A percentile compares a stretch with the other conserved stretches of the same genome.
Conservation (phyloP, 2,888 invertebrate species). For the Dromius quadrimaculatus region DNA sequence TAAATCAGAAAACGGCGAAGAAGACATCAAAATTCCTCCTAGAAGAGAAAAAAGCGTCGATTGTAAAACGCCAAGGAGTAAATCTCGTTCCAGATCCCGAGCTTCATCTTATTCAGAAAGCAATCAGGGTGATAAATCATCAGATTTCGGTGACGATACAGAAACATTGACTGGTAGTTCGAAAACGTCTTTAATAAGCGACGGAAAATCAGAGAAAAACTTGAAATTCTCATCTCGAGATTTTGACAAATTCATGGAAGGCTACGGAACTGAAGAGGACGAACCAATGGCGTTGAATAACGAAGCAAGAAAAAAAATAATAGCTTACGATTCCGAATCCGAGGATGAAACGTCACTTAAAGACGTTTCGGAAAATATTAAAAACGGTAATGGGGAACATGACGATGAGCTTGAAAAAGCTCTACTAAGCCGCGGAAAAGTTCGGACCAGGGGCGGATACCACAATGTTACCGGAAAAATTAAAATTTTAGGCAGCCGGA, state of each 20-base stretch:
- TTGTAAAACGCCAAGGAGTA: constrained; percentile 9
- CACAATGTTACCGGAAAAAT: constrained; percentile 55
- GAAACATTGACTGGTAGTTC: constrained; percentile 28
- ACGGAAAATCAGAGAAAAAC: constrained; percentile 45
- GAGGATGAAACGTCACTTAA: constrained; percentile 38
- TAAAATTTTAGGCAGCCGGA: constrained; percentile 52
- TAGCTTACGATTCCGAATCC: constrained; percentile 42
- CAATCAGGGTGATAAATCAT: not conserved
- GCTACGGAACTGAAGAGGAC: constrained; percentile 62
- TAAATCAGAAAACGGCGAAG: constrained; percentile 50
- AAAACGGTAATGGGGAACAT: constrained; percentile 52
- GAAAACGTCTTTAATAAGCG: constrained; percentile 38
- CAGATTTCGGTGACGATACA: constrained; percentile 9
- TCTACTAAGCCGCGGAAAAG: constrained; percentile 49
- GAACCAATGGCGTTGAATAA: constrained; percentile 43
- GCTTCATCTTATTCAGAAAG: constrained; percentile 4
- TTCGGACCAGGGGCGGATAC: constrained; percentile 54
- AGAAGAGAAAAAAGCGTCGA: constrained; percentile 1
- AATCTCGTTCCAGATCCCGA: constrained; percentile 19
- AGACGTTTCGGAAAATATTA: constrained; percentile 37
- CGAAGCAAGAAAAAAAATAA: constrained; percentile 37
- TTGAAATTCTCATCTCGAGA: constrained; percentile 44
- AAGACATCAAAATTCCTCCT: constrained; percentile 19
- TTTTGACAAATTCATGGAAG: constrained; percentile 58
- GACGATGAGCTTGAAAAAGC: constrained; percentile 55